Percentiles rank a stretch among this genome's conserved stretches.
Evolutionary conservation across 2,888 invertebrate genomes (phyloP).

Genomic region (Ptilodon capucinus): DNA sequence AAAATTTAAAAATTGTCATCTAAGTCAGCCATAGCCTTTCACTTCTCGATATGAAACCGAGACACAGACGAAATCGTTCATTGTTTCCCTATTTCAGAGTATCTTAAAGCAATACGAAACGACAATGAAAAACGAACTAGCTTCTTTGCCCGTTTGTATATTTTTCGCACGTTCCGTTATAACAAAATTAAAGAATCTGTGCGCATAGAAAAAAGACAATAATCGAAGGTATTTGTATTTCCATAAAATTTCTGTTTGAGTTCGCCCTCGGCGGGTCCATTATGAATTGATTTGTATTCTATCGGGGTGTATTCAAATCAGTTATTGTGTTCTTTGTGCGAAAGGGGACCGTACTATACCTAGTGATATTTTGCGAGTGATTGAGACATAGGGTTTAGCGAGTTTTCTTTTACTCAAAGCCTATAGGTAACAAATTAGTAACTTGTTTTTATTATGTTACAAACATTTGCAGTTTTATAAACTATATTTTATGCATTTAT

Average conservation of each 20-base stretch:
- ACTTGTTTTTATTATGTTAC: no score
- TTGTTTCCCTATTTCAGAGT: slow-evolving; percentile 12
- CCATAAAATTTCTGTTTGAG: slow-evolving; percentile 48
- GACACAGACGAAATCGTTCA: background rate
- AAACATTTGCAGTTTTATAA: no score
- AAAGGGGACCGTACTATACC: slow-evolving; percentile 42
- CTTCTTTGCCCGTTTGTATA: background rate
- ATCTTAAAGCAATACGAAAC: slow-evolving; percentile 13
- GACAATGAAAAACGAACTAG: slow-evolving; percentile 25
- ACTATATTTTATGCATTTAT: no score
- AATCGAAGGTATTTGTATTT: slow-evolving; percentile 46
- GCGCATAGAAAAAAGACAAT: slow-evolving; percentile 37
- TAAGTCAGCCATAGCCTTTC: no score
- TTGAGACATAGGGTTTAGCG: slow-evolving; percentile 8
- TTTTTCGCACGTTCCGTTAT: background rate
- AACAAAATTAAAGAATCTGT: slow-evolving; percentile 16
- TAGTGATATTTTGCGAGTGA: slow-evolving; percentile 28
- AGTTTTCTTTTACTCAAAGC: background rate
- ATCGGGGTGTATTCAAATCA: slow-evolving; percentile 66
- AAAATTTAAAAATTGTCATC: no score
- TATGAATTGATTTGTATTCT: slow-evolving; percentile 69
- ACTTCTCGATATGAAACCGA: no score
- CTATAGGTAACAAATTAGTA: no score
- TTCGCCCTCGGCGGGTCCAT: slow-evolving; percentile 44
- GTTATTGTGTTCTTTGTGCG: slow-evolving; percentile 65